Conservation (phyloP, 2,797 vertebrate genomes). For the Gastrophryne carolinensis region DNA sequence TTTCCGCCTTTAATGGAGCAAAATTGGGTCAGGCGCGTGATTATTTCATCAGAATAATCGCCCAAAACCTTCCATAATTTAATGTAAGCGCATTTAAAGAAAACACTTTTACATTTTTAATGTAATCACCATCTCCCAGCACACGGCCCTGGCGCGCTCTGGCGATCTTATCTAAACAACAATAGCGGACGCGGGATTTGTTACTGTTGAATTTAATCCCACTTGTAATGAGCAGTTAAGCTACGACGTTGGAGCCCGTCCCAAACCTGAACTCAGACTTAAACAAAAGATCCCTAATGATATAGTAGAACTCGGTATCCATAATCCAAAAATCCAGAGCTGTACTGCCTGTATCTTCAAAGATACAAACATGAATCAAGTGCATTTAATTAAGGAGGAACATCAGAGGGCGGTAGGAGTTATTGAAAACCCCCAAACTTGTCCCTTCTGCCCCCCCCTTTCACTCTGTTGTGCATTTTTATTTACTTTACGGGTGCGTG, state of each 20-base stretch:
- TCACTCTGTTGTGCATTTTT: no score
- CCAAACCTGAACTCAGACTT: background rate
- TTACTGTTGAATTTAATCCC: background rate
- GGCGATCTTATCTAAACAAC: slow-evolving; percentile 8
- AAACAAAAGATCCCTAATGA: background rate
- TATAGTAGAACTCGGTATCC: background rate
- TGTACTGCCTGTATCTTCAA: no score
- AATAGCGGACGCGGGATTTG: slow-evolving; percentile 1
- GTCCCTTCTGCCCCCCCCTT: no score
- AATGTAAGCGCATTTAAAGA: slow-evolving; percentile 40
- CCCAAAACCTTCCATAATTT: slow-evolving; percentile 41
- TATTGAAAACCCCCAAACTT: no score
- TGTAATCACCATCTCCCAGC: slow-evolving; percentile 41
- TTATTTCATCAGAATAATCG: slow-evolving; percentile 48
- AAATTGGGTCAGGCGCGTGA: slow-evolving; percentile 14
- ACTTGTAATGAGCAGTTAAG: background rate
- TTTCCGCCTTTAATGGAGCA: slow-evolving; percentile 39
- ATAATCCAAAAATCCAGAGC: no score
- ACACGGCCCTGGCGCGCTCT: background rate
- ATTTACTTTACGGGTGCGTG: no score
- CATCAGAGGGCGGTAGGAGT: no score
- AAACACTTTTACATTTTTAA: slow-evolving; percentile 50
- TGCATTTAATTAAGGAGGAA: no score
- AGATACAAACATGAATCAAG: no score
- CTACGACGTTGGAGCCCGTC: background rate